Conservation (phyloP, 2,888 invertebrate genomes). For the Tricholauxania praeusta region DNA sequence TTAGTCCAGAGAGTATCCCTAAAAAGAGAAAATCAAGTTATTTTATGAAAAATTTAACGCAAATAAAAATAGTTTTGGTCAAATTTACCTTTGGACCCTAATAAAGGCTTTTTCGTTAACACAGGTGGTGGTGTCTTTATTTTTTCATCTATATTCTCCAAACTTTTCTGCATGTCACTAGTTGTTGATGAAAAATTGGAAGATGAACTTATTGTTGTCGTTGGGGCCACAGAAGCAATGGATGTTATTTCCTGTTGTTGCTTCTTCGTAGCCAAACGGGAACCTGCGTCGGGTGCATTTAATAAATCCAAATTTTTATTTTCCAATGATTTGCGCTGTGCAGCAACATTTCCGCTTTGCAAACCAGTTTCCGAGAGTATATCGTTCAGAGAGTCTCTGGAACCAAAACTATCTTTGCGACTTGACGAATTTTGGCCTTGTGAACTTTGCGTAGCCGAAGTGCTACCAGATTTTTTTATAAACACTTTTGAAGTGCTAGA, state of each 20-base stretch:
- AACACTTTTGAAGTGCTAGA: conserved; percentile 54
- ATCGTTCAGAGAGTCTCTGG: conserved; percentile 66
- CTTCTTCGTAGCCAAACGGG: conserved; percentile 52
- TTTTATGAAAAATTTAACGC: background rate
- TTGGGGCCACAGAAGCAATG: conserved; percentile 40
- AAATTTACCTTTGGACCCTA: conserved; percentile 71
- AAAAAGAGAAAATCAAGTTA: conserved; percentile 2
- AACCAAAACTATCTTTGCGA: conserved; percentile 67
- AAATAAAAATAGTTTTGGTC: background rate
- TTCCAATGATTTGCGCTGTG: conserved; percentile 71
- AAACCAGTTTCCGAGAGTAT: conserved; percentile 65
- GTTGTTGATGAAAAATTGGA: conserved; percentile 34
- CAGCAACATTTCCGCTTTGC: conserved; percentile 68
- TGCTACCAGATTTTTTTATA: conserved; percentile 59
- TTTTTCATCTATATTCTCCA: conserved; percentile 67
- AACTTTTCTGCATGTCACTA: conserved; percentile 62
- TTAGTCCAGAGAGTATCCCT: conserved; percentile 74
- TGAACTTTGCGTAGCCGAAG: conserved; percentile 56
- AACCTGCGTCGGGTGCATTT: conserved; percentile 51
- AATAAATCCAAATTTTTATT: conserved; percentile 64
- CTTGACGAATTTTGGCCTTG: conserved; percentile 40
- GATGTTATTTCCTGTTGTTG: conserved; percentile 48
- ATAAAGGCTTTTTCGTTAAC: conserved; percentile 74
- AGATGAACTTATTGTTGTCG: conserved; percentile 42
- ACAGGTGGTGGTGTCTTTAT: conserved; percentile 68